Base-by-base conservation (phyloP, 2,888 invertebrate species). In the Hoplodrina blanda region DNA sequence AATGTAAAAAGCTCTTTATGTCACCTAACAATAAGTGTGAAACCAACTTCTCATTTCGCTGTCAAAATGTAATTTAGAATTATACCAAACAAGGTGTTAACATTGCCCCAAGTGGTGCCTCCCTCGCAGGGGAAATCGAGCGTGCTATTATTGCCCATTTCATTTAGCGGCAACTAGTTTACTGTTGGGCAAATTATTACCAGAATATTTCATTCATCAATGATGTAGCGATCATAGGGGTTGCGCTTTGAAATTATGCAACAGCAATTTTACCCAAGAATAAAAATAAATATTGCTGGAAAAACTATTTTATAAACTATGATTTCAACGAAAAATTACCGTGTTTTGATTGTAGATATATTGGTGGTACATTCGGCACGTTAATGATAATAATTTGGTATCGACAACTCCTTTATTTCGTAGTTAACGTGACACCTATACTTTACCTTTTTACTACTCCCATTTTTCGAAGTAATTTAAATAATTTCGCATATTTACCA, bases 101-200 rank as follows among this genome's bases (percentile, higher is more conserved):
- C 63, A 61, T 66, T 53, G 62, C 60, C n/a, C 33, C 53, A 19
- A 63, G 78, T 49, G 41, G 46, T 62, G 52, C 46, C 77, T 44
- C 73, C 56, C 61, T 25, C 41, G 33, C n/a, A 4, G 17, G 62
- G 81, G 73, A 78, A 81, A 78, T 78, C 81, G 78, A 81, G 78
- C 78, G 78, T 72, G 78, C 1, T 20, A 17, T 33, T 63, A 81
- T 78, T 62, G 78, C 61, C 46, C 78, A 81, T 57, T 78, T 66
- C 81, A 78, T 81, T 71, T 76, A 62, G 54, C 62, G 76, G 62
- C n/a, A 70, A 81, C 62, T 77, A 78, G 81, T 66, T 63, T 73
- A 57, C 53, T 64, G 69, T 46, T 41, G 25, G 70, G 46, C 20
- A 77, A 67, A 60, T 62, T 75, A 63, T 69, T 76, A 50, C 25